These are phyloP conservation scores for Aphelocoma coerulescens DNA, from an alignment of 2,113 vertebrate species.

Conservation along the genomic window DNA sequence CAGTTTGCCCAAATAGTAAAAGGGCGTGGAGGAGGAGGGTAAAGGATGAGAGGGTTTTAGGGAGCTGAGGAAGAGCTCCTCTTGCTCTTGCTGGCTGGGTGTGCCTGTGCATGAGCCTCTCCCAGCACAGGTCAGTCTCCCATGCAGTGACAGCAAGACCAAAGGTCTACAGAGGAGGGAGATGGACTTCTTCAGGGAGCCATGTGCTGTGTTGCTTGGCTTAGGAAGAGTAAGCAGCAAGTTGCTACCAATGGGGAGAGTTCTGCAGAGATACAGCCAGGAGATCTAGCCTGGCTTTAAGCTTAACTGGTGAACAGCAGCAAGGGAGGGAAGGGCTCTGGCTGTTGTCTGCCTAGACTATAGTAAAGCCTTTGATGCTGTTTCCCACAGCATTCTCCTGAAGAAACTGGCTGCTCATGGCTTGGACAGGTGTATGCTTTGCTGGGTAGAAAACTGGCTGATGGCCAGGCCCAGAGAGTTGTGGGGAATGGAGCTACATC, in stretches of 20 bases:
- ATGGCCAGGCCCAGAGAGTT: not conserved
- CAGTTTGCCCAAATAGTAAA: not conserved
- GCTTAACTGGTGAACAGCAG: not conserved
- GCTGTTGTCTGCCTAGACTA: not conserved
- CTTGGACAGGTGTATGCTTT: not conserved
- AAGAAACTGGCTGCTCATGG: not conserved
- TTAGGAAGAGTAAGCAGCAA: not conserved
- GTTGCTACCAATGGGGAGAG: not conserved
- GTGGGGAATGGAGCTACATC: not conserved
- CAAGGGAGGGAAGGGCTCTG: not conserved
- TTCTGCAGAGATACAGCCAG: not conserved
- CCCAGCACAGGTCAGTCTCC: not conserved
- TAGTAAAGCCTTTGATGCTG: not conserved
- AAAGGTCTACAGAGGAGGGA: not conserved
- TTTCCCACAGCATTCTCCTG: not conserved
- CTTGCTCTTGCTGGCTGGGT: not conserved
- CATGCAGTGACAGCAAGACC: not conserved
- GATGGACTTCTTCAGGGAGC: not conserved
- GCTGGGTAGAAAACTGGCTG: not conserved
- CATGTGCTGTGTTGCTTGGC: not conserved
- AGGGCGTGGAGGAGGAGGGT: not conserved
- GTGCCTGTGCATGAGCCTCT: not conserved
- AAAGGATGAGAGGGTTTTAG: not conserved
- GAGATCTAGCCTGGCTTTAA: not conserved
- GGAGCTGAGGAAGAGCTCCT: not conserved